Percentiles rank a stretch among this genome's conserved stretches.
Evolutionary conservation across 1,140 invertebrate species (phyloP).

Genomic region (Drosophila seguyi): DNA sequence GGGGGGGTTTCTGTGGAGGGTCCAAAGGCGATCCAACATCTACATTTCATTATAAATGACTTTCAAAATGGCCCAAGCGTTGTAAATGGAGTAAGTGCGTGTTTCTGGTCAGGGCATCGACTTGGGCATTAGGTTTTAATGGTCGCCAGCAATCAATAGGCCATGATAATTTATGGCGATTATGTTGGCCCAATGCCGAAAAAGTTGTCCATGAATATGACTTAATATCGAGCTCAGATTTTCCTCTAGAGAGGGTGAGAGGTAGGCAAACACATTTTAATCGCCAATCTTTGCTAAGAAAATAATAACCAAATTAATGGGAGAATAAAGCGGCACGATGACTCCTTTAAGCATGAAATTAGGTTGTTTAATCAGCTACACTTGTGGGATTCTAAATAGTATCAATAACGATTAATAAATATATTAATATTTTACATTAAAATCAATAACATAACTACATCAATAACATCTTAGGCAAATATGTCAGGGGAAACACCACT

Average conservation of each 20-base stretch:
- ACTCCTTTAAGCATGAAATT: neutral
- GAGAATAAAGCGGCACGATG: neutral
- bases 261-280: slow-evolving; percentile 12
- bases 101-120: slow-evolving; percentile 32
- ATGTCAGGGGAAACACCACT: slow-evolving; percentile 33
- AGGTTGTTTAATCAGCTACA: neutral
- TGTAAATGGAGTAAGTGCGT: slow-evolving; percentile 57
- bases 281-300: slow-evolving; percentile 8
- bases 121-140: slow-evolving; percentile 41
- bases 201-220: slow-evolving; percentile 45
- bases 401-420: neutral
- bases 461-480: neutral
- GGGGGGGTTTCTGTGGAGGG: neutral
- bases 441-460: neutral
- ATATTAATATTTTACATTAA: neutral
- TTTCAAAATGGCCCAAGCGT: slow-evolving; percentile 70
- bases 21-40: slow-evolving; percentile 56
- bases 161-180: slow-evolving; percentile 55
- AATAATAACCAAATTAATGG: neutral
- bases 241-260: neutral
- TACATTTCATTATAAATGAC: slow-evolving; percentile 81
- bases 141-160: slow-evolving; percentile 45
- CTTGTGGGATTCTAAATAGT: neutral
- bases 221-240: slow-evolving; percentile 37
- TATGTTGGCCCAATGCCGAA: slow-evolving; percentile 14